phyloP scores from a whole-genome alignment of 2,888 invertebrate species.

The Phytoseiulus persimilis region DNA sequence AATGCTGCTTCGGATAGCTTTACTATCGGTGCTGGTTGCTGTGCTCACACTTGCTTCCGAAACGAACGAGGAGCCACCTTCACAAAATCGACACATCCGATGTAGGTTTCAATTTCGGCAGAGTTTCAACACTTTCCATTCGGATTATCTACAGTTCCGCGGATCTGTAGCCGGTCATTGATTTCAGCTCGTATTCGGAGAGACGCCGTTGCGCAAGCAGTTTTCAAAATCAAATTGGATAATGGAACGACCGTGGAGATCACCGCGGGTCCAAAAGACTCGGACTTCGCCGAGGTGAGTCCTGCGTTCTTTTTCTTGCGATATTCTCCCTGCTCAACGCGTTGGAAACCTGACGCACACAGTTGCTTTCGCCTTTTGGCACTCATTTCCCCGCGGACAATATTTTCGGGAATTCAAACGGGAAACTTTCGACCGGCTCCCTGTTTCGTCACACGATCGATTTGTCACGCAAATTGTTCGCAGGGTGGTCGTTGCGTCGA shows the following conservation, averaged over 20 bases:
- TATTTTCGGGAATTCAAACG: neutral
- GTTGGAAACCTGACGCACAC: no score
- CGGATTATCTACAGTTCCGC: no score
- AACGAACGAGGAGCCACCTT: neutral
- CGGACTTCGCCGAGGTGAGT: slow-evolving; percentile 16
- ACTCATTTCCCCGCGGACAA: neutral
- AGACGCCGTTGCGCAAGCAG: neutral
- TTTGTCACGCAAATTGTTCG: neutral
- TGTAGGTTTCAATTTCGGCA: neutral
- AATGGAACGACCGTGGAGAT: slow-evolving; percentile 19
- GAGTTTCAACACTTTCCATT: no score
- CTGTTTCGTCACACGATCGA: neutral
- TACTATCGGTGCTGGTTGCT: neutral
- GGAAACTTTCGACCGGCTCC: neutral
- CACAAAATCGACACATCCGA: neutral
- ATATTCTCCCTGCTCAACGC: no score
- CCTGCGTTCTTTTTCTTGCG: no score
- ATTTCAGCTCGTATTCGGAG: slow-evolving; percentile 17
- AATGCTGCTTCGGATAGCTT: neutral
- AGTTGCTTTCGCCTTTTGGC: no score
- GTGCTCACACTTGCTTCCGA: neutral
- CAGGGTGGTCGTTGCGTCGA: neutral
- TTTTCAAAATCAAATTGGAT: slow-evolving; percentile 10
- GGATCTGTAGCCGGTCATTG: neutral
- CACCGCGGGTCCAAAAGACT: neutral